A percentile compares a stretch with the other conserved stretches of the same genome.
phyloP scores from a whole-genome alignment of 2,888 invertebrate genomes.

The Eueremaeus valkanovi region DNA sequence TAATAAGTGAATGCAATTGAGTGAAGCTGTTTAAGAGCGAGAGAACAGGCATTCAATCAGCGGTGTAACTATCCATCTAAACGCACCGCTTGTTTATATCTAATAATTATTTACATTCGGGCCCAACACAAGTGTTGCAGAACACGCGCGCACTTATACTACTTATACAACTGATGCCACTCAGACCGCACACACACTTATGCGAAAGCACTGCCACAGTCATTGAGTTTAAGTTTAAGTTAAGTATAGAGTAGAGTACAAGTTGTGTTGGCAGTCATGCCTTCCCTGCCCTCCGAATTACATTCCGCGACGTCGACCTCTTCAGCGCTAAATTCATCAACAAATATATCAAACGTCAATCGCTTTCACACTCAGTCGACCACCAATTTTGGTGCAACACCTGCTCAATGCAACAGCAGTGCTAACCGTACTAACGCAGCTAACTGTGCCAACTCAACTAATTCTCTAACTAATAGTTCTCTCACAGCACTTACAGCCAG shows the following conservation, averaged over 20 bases:
- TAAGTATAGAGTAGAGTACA: background rate
- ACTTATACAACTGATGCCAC: background rate
- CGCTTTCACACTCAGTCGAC: conserved; percentile 45
- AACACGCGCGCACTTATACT: background rate
- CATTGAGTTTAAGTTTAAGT: conserved; percentile 1
- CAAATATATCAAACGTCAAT: conserved; percentile 47
- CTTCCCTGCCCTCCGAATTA: conserved; percentile 8
- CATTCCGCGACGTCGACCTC: conserved; percentile 14
- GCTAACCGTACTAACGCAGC: background rate
- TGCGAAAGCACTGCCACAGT: background rate
- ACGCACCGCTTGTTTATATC: background rate
- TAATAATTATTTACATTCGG: conserved; percentile 10
- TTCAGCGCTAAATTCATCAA: conserved; percentile 45
- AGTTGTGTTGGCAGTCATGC: background rate
- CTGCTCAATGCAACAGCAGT: conserved; percentile 43
- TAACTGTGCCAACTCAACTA: background rate
- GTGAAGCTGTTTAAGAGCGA: background rate
- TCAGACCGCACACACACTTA: background rate
- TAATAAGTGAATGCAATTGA: background rate
- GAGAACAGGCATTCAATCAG: conserved; percentile 24
- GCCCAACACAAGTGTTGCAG: conserved; percentile 18
- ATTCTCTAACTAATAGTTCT: conserved; percentile 1
- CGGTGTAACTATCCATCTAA: conserved; percentile 14
- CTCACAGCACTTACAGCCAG: background rate
- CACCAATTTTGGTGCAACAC: conserved; percentile 44